Evolutionary conservation across 2,888 invertebrate genomes (phyloP), one percentile per base, ranked within the genome.

Genomic region (Anoplius nigerrimus): DNA sequence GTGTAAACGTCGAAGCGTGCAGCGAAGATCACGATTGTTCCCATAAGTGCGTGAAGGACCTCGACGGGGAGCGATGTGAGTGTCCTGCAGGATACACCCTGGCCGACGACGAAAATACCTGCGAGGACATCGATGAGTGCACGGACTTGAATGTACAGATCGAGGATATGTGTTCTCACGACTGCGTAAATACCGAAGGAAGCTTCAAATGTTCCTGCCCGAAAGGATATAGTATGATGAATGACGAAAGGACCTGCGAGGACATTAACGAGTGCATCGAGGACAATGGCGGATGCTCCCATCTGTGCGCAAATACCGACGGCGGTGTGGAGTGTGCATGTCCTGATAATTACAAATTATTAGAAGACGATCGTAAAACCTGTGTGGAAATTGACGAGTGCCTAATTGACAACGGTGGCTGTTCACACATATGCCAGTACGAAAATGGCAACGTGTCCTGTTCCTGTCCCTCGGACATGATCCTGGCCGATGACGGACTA

Each of bases 101-200:
- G n/a, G 66, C 71, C 4, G 22, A 62, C 8, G 81, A 83, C 56
- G 69, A 74, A n/a, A 69, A 27, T n/a, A 81, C 74, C 2, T 85
- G 86, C 62, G 85, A 87, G 66, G 91, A 91, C 71, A 81, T 90
- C 2, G 89, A 92, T 74, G 91, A 91, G 74, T 91, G 91, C 65
- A 79, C 83, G 0, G 82, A 83, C 16, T 46, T 21, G 13, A 85
- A 82, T 18, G 84, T 85, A 8, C 87, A 87, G 68, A 74, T 75
- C 24, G 83, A 74, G 34, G 85, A 79, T 20, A 84, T 86, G 58
- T 86, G 86, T 80, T 78, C 87, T 71, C 79, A 89, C 68, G 83
- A 87, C 70, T 94, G 94, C 83, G 89, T 91, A 51, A 93, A 94
- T 82, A 90, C 90, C 0, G 84, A 89, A 11, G 94, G 94, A 16